Evolutionary conservation across 2,888 invertebrate genomes (phyloP).

Genomic region (Drosophila histrio): DNA sequence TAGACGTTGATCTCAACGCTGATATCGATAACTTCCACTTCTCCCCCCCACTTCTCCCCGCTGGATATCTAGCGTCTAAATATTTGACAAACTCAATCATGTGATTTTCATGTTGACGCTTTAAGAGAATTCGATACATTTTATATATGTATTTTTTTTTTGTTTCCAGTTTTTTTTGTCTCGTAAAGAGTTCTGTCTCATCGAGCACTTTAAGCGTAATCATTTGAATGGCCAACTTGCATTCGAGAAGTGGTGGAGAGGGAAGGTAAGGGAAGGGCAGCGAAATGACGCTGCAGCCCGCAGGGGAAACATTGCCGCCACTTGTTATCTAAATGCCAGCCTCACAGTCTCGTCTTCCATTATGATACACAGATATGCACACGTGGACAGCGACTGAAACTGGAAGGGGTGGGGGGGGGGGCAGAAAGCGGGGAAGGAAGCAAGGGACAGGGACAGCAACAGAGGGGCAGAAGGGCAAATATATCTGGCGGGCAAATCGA

Average conservation of each 20-base stretch:
- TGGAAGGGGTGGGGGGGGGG: not conserved
- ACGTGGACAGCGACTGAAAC: constrained; percentile 43
- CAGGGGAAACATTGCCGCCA: constrained; percentile 44
- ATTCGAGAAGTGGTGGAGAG: constrained; percentile 12
- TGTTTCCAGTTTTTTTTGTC: not conserved
- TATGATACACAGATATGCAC: constrained; percentile 83
- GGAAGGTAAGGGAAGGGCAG: not conserved
- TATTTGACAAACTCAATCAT: constrained; percentile 56
- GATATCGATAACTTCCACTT: constrained; percentile 33
- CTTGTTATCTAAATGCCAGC: constrained; percentile 84
- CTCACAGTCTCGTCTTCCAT: constrained; percentile 85
- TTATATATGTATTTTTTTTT: too few species aligned
- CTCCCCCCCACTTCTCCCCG: not conserved
- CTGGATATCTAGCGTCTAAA: constrained; percentile 11
- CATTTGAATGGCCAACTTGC: constrained; percentile 67
- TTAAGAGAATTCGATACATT: constrained; percentile 16
- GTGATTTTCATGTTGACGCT: constrained; percentile 34
- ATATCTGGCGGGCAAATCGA: constrained; percentile 78
- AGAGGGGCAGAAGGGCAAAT: constrained; percentile 14
- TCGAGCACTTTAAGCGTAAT: constrained; percentile 72
- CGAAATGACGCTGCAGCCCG: constrained; percentile 20
- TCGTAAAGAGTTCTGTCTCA: constrained; percentile 10
- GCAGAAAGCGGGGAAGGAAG: not conserved
- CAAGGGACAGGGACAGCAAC: not conserved
- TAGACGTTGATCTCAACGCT: constrained; percentile 31